Evolutionary conservation across 2,113 vertebrate species (phyloP), one percentile per base, ranked within the genome.

Genomic region (Podiceps cristatus): DNA sequence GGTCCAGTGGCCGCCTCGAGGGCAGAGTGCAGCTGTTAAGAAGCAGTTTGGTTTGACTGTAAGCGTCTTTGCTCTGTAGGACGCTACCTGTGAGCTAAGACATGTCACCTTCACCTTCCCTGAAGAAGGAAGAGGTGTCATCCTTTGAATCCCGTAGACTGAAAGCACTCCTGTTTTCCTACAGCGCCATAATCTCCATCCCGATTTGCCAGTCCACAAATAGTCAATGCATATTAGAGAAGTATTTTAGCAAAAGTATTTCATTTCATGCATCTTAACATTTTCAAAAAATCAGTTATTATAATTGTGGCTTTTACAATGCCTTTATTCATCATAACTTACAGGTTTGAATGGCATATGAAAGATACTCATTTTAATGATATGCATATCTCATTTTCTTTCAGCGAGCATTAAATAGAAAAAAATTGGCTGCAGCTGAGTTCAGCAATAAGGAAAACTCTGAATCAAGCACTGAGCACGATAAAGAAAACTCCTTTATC

Each of bases 391-490:
- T 97, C 88, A 56, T 88, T 97, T 97, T 98, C 87, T 98, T 98
- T 97, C 98, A 98, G 98, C 97, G 97, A 97, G 96, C 96, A 83
- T 97, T 98, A 97, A 97, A 96, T 86, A 98, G 97, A 94, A 98
- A 98, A 98, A 99, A 99, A 95, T 86, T 98, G 93, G 91, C 96
- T 91, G 87, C 98, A 93, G 89, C 97, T 96, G 99, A 99, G 97
- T 98, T 98, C 88, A 98, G 97, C 98, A 98, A 96, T 96, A 99
- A 99, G 98, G 98, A 98, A 92, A 98, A 98, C 98, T 98, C 98
- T 92, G 99, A 99, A 94, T 97, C 98, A 95, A 99, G 98, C 97
- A 99, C 96, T 90, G 99, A 99, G 81, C 98, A 99, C 13, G 99
- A 99, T 95, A 99, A 99, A 97, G 99, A 99, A 89, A 95, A 98